A percentile compares a stretch with the other conserved stretches of the same genome.
phyloP scores from a whole-genome alignment of 2,888 invertebrate genomes.

The Deilephila elpenor region DNA sequence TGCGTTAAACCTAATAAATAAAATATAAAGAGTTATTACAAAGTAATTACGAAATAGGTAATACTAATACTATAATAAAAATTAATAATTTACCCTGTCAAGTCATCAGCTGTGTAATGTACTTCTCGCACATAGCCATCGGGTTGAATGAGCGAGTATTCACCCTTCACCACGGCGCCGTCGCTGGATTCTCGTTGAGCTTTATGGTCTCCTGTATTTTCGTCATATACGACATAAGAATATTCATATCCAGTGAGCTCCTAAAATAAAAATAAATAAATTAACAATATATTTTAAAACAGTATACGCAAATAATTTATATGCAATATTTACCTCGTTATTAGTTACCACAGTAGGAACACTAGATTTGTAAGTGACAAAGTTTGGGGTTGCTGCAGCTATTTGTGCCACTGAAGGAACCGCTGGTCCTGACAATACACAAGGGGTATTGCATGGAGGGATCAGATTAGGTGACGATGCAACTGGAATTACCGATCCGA shows the following conservation, averaged over 20 bases:
- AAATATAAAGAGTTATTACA: slow-evolving; percentile 28
- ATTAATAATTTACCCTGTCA: slow-evolving; percentile 68
- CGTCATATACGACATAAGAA: slow-evolving; percentile 82
- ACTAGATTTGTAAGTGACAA: slow-evolving; percentile 61
- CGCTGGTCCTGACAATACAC: slow-evolving; percentile 59
- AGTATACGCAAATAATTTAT: neutral
- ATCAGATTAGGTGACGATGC: slow-evolving; percentile 52
- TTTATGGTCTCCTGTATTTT: slow-evolving; percentile 82
- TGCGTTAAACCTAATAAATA: slow-evolving; percentile 68
- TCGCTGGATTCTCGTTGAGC: slow-evolving; percentile 81
- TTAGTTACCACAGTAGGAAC: slow-evolving; percentile 59
- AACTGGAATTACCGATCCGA: slow-evolving; percentile 52
- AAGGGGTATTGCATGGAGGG: slow-evolving; percentile 68
- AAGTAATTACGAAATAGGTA: slow-evolving; percentile 20
- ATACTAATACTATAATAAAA: slow-evolving; percentile 28
- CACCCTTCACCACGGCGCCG: slow-evolving; percentile 80
- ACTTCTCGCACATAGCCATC: slow-evolving; percentile 82
- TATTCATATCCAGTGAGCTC: slow-evolving; percentile 69
- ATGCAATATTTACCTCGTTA: slow-evolving; percentile 26
- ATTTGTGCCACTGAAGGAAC: slow-evolving; percentile 52
- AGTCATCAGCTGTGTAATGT: slow-evolving; percentile 81
- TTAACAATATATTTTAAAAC: neutral
- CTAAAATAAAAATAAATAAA: slow-evolving; percentile 47
- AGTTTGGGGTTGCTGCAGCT: slow-evolving; percentile 53
- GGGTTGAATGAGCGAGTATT: slow-evolving; percentile 82